Evolutionary conservation across 2,888 invertebrate genomes (phyloP).

Genomic region (Palloptera scutellata): DNA sequence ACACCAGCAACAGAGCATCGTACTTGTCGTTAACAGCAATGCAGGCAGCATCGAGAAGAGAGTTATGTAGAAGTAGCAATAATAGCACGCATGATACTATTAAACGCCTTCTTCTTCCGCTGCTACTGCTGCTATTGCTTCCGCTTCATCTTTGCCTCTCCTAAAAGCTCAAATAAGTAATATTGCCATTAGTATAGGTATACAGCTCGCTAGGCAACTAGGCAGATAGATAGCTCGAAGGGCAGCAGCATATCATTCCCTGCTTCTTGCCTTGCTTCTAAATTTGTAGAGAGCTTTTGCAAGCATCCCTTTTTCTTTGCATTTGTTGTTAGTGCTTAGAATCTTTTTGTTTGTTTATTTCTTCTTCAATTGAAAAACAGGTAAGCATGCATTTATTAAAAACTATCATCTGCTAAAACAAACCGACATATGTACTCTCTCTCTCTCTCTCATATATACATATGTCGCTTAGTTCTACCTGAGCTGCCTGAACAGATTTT

Average conservation of each 20-base stretch:
- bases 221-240: too few species aligned
- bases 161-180: too few species aligned
- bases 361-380: background rate
- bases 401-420: conserved; percentile 23
- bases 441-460: background rate
- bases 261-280: background rate
- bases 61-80: background rate
- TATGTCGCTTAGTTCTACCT: background rate
- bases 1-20: background rate
- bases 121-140: background rate
- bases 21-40: background rate
- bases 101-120: background rate
- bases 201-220: too few species aligned
- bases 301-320: too few species aligned
- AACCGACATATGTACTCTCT: too few species aligned
- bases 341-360: too few species aligned
- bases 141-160: too few species aligned
- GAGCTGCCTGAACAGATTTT: too few species aligned
- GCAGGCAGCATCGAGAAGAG: background rate
- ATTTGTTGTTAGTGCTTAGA: too few species aligned
- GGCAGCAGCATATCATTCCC: background rate
- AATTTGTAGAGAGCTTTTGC: background rate
- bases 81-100: background rate
- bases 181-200: too few species aligned
- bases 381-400: conserved; percentile 17